phyloP scores from a whole-genome alignment of 2,888 invertebrate genomes.

The Ochlodes sylvanus region DNA sequence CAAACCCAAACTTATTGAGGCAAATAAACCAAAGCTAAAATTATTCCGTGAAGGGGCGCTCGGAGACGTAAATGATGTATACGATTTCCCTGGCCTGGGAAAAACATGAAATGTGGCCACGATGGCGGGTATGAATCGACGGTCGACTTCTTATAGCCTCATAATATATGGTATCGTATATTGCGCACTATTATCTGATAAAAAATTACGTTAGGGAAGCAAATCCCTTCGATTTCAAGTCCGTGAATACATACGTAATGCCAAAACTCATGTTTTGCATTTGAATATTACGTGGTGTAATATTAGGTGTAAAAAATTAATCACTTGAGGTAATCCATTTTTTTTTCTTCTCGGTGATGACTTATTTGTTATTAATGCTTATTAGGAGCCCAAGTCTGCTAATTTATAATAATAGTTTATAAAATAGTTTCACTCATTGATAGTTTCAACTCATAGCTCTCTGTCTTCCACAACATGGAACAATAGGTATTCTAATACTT shows the following conservation, averaged over 20 bases:
- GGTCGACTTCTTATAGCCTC: slow-evolving; percentile 41
- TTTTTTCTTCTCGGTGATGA: too few species aligned
- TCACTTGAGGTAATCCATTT: too few species aligned
- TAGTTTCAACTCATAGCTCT: too few species aligned
- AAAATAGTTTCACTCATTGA: too few species aligned
- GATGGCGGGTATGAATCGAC: slow-evolving; percentile 44
- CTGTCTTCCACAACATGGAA: too few species aligned
- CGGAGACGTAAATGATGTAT: slow-evolving; percentile 43
- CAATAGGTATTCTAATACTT: too few species aligned
- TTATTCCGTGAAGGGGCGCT: slow-evolving; percentile 38
- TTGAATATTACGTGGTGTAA: too few species aligned
- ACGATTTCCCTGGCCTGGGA: slow-evolving; percentile 42
- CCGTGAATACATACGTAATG: not conserved
- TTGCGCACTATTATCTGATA: slow-evolving; percentile 26
- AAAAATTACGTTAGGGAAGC: slow-evolving; percentile 14
- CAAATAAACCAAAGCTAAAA: slow-evolving; percentile 43
- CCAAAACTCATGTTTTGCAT: too few species aligned
- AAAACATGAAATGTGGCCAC: slow-evolving; percentile 45
- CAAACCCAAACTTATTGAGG: slow-evolving; percentile 33
- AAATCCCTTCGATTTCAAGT: not conserved
- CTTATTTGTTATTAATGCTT: too few species aligned
- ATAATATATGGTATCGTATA: slow-evolving; percentile 33
- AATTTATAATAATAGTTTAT: too few species aligned
- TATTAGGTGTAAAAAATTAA: too few species aligned
- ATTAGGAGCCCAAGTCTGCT: too few species aligned